phyloP scores from a whole-genome alignment of 2,888 invertebrate species.

The Calliopum simillimum region DNA sequence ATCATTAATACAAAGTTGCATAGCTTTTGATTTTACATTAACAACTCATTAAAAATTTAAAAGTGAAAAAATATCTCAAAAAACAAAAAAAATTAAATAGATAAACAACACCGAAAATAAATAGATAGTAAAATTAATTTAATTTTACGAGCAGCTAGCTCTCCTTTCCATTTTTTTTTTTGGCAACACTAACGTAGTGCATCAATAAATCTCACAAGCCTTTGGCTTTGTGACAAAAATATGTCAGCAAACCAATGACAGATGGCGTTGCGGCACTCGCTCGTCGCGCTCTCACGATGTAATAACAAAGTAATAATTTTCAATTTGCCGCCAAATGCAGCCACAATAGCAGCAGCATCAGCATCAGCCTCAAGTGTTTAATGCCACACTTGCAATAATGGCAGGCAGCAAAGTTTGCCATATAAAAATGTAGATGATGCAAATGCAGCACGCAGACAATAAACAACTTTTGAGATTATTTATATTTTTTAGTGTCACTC shows the following conservation, averaged over 20 bases:
- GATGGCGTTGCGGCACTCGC: conserved; percentile 11
- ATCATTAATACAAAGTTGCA: too few relatives aligned
- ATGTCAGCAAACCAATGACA: conserved; percentile 25
- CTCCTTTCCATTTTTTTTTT: conserved; percentile 28
- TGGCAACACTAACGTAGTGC: conserved; percentile 38
- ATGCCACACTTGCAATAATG: not conserved
- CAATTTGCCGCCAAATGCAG: conserved; percentile 45
- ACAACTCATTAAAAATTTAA: too few relatives aligned
- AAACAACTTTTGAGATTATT: too few relatives aligned
- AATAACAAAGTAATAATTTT: conserved; percentile 48
- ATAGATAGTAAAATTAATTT: conserved; percentile 16
- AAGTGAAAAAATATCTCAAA: too few relatives aligned
- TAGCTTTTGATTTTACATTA: too few relatives aligned
- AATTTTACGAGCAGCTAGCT: conserved; percentile 22
- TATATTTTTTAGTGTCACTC: too few relatives aligned
- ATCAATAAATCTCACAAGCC: conserved; percentile 39
- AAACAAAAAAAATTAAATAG: too few relatives aligned
- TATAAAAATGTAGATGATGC: conserved; percentile 14
- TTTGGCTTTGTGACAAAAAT: conserved; percentile 12
- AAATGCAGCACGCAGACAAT: not conserved
- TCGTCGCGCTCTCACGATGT: conserved; percentile 30
- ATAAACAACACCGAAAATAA: too few relatives aligned
- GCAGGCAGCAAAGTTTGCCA: not conserved
- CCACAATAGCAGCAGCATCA: conserved; percentile 33
- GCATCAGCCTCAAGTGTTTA: conserved; percentile 5